Conservation (phyloP, 2,888 invertebrate species). For the Chymomyza caudatula region DNA sequence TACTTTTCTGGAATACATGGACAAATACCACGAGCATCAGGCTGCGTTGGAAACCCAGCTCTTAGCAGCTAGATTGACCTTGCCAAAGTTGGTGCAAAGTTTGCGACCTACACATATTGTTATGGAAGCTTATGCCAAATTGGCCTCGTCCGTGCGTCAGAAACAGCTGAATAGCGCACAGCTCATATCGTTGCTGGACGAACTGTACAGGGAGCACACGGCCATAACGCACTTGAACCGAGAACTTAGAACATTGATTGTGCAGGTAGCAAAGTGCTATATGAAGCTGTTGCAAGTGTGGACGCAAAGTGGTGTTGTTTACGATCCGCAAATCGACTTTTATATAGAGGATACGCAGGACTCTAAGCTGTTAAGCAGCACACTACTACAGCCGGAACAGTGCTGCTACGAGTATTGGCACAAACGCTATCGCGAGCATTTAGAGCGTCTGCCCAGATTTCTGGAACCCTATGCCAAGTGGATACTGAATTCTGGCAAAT, state of each 20-base stretch:
- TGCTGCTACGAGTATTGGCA: constrained; percentile 51
- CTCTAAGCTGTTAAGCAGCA: constrained; percentile 33
- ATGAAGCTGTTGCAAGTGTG: constrained; percentile 58
- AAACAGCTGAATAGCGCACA: constrained; percentile 28
- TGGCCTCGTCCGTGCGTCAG: constrained; percentile 29
- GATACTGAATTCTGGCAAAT: constrained; percentile 52
- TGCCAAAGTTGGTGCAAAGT: constrained; percentile 41
- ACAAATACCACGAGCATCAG: constrained; percentile 41
- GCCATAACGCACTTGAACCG: constrained; percentile 9
- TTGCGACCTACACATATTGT: constrained; percentile 47
- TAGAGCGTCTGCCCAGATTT: constrained; percentile 38
- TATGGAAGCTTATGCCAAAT: constrained; percentile 32
- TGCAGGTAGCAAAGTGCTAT: constrained; percentile 29
- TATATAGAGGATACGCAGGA: constrained; percentile 47
- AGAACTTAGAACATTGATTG: constrained; percentile 17
- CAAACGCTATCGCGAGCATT: constrained; percentile 33
- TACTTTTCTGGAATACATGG: constrained; percentile 27
- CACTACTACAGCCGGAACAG: constrained; percentile 38
- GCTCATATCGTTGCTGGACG: constrained; percentile 40
- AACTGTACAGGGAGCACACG: constrained; percentile 21
- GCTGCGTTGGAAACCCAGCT: constrained; percentile 42
- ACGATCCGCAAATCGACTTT: constrained; percentile 45
- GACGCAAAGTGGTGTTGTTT: constrained; percentile 54
- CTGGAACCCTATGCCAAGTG: constrained; percentile 19
- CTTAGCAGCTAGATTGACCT: constrained; percentile 25